A percentile compares a stretch with the other conserved stretches of the same genome.
Conservation (phyloP, 2,113 vertebrate genomes). For the Camelus bactrianus region DNA sequence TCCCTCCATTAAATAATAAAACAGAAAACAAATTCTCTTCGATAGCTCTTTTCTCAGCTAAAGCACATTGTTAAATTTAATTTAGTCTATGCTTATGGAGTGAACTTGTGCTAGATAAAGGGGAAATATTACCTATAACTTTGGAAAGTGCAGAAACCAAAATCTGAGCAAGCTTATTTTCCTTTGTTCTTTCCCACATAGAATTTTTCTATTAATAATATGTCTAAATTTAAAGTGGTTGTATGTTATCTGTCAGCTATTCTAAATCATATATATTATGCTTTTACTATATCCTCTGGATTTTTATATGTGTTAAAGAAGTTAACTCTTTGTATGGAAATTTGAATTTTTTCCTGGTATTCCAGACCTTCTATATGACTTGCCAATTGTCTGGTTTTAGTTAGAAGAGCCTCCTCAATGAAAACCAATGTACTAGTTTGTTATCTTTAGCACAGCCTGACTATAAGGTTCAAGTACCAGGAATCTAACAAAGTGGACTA, state of each 20-base stretch:
- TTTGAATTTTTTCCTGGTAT: not conserved
- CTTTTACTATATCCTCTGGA: constrained; percentile 42
- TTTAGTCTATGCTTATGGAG: not conserved
- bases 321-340: not conserved
- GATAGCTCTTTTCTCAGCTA: not conserved
- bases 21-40: constrained; percentile 18
- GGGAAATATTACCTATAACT: not conserved
- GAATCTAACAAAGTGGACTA: not conserved
- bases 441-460: not conserved
- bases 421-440: not conserved
- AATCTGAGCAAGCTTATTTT: constrained; percentile 21
- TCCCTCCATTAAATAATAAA: not conserved
- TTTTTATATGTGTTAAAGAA: constrained; percentile 35
- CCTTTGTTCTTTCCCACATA: not conserved
- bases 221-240: not conserved
- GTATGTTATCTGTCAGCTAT: not conserved
- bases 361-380: not conserved
- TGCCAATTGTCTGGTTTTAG: constrained; percentile 33
- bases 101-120: not conserved
- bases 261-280: constrained; percentile 42
- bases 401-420: not conserved
- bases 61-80: not conserved
- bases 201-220: constrained; percentile 15
- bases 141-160: constrained; percentile 29
- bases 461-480: not conserved